These are phyloP conservation scores for Brachypalpus laphriformis DNA, from an alignment of 2,888 invertebrate genomes.

Conservation along the genomic window DNA sequence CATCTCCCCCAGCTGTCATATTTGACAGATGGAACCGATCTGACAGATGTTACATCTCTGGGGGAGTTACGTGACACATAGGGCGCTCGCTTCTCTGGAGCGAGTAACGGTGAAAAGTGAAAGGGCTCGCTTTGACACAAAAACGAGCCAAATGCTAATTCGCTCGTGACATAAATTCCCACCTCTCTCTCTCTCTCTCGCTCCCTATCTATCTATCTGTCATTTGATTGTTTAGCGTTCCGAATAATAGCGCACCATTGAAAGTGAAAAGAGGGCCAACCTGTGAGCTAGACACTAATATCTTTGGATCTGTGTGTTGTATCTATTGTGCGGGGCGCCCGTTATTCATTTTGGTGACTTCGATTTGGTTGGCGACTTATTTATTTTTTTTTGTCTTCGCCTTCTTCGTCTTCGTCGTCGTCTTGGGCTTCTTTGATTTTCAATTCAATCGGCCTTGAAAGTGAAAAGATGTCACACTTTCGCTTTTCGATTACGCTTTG, in stretches of 20 bases:
- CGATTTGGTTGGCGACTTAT: conserved; percentile 8
- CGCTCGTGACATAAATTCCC: conserved; percentile 63
- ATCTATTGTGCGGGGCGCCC: conserved; percentile 1
- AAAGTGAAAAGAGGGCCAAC: conserved; percentile 65
- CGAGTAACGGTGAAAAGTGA: conserved; percentile 27
- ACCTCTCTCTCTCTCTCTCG: too few species aligned
- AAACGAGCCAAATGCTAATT: conserved; percentile 64
- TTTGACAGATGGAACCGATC: conserved; percentile 30
- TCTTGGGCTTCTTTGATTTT: conserved; percentile 32
- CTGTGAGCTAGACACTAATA: conserved; percentile 35
- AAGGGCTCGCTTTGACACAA: conserved; percentile 55
- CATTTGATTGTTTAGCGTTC: conserved; percentile 27
- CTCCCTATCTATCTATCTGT: conserved; percentile 24
- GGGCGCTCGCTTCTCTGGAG: not conserved
- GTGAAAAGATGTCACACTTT: conserved; percentile 74
- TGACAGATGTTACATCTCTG: conserved; percentile 25
- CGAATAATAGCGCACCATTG: conserved; percentile 25
- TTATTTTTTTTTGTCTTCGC: conserved; percentile 3
- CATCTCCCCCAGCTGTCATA: conserved; percentile 24
- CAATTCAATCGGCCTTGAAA: conserved; percentile 70
- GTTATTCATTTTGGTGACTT: conserved; percentile 36
- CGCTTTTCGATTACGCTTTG: conserved; percentile 72
- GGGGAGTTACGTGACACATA: conserved; percentile 34
- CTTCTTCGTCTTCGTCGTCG: not conserved
- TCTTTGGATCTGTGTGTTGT: conserved; percentile 34